Conservation (phyloP, 37 sponge, comb jelly and placozoan genomes). For the Petrosia ficiformis region DNA sequence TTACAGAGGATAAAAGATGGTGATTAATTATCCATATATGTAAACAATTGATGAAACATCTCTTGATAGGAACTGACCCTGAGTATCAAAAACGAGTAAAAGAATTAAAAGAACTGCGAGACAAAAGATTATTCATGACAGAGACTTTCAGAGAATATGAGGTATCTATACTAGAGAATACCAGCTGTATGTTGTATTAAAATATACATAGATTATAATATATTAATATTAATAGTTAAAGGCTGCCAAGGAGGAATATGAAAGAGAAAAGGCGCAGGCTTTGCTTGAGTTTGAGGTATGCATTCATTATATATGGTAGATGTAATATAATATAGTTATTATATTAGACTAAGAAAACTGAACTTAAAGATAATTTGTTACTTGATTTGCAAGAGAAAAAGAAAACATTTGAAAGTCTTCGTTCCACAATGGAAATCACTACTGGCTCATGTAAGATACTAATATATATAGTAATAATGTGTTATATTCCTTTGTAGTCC, state of each 20-base stretch:
- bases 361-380: slow-evolving; percentile 69
- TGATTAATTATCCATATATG: no score
- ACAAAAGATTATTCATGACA: slow-evolving; percentile 57
- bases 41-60: no score
- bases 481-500: background rate
- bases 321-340: background rate
- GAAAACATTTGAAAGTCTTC: slow-evolving; percentile 44
- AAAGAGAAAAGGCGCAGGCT: slow-evolving; percentile 62
- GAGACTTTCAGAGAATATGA: slow-evolving; percentile 41
- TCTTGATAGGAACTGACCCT: slow-evolving; percentile 28
- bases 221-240: slow-evolving; percentile 10
- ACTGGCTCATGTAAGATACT: slow-evolving; percentile 29
- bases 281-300: slow-evolving; percentile 54
- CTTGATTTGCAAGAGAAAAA: slow-evolving; percentile 71
- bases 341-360: slow-evolving; percentile 54
- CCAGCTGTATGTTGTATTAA: background rate
- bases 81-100: slow-evolving; percentile 37
- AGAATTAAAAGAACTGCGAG: slow-evolving; percentile 26
- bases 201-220: no score
- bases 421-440: slow-evolving; percentile 47
- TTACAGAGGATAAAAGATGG: slow-evolving; percentile 54
- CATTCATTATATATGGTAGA: background rate
- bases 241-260: slow-evolving; percentile 49
- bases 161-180: slow-evolving; percentile 3
- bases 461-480: background rate